Evolutionary conservation across 1,140 invertebrate species (phyloP), one percentile per base, ranked within the genome.

Genomic region (Drosophila lacertosa): DNA sequence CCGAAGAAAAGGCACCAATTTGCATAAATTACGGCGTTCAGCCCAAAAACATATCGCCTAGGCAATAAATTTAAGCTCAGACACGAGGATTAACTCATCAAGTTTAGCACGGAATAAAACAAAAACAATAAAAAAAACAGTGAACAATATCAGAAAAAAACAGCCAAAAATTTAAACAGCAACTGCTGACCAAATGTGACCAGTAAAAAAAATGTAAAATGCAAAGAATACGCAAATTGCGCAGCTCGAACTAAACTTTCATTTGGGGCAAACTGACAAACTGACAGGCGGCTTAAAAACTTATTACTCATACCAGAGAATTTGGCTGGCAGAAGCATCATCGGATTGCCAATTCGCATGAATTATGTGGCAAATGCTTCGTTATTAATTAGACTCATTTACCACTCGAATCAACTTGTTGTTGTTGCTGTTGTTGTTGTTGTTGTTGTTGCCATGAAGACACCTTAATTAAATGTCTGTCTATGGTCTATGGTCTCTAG

Each of bases 341-440:
- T 26, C 55, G 50, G 40, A 15, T 57, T 50, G 51, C 20, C 35
- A 67, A 58, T 65, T 60, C 33, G 39, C 60, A 79, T 88, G 78
- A 88, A 88, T 89, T 82, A 89, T 89, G 86, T 68, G 63, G 86
- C 74, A 89, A 89, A 89, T 89, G 81, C 86, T 77, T 89, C 80
- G 77, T 89, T 89, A 89, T 89, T 89, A 89, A 89, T 89, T 89
- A 89, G 86, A 89, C 86, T 89, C 86, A 89, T 89, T 89, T 89
- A 73, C 83, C 82, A 88, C 64, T 82, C 64, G 69, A 68, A 33
- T 81, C 70, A 69, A 65, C 33, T 57, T 26, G 51, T 54, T 54
- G 44, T 42, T 81, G 80, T 84, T 65, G 66, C 78, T 81, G 80
- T 84, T 65, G 66, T n/a, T 64, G 20, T 65, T 54, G 45, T 32